phyloP scores from a whole-genome alignment of 2,888 invertebrate genomes.

The Gastrophysa polygoni region DNA sequence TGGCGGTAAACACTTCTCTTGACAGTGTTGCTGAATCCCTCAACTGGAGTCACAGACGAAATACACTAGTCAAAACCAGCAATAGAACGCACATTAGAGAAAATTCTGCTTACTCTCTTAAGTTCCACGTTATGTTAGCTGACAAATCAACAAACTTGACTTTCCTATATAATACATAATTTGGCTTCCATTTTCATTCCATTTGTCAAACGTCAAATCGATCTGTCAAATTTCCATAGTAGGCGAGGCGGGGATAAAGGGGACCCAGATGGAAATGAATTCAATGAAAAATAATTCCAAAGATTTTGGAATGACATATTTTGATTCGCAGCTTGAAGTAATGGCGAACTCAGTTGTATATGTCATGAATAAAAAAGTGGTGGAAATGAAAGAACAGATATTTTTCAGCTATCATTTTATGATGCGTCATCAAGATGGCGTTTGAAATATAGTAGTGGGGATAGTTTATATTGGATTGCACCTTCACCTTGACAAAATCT shows the following conservation, averaged over 20 bases:
- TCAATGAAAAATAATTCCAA: neutral
- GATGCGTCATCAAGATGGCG: slow-evolving; percentile 19
- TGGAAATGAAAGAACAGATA: no score
- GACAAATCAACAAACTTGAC: slow-evolving; percentile 23
- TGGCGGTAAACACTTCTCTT: neutral
- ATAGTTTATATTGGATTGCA: neutral
- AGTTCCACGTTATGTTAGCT: slow-evolving; percentile 8
- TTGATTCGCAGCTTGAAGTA: no score
- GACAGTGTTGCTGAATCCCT: neutral
- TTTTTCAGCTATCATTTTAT: neutral
- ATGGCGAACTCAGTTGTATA: no score
- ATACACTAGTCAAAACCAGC: neutral
- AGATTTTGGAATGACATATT: no score
- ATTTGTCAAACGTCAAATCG: slow-evolving; percentile 17
- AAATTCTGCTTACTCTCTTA: slow-evolving; percentile 20
- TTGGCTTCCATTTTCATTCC: slow-evolving; percentile 30
- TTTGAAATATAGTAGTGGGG: slow-evolving; percentile 11
- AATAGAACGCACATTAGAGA: neutral
- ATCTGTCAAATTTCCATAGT: slow-evolving; percentile 6
- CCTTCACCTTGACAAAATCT: neutral
- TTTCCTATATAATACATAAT: slow-evolving; percentile 23
- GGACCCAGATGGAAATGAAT: slow-evolving; percentile 19
- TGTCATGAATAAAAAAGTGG: no score
- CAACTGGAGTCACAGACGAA: neutral
- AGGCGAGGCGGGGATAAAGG: slow-evolving; percentile 7